phyloP scores from a whole-genome alignment of 1,140 invertebrate genomes.

The Macrobrachium nipponense region DNA sequence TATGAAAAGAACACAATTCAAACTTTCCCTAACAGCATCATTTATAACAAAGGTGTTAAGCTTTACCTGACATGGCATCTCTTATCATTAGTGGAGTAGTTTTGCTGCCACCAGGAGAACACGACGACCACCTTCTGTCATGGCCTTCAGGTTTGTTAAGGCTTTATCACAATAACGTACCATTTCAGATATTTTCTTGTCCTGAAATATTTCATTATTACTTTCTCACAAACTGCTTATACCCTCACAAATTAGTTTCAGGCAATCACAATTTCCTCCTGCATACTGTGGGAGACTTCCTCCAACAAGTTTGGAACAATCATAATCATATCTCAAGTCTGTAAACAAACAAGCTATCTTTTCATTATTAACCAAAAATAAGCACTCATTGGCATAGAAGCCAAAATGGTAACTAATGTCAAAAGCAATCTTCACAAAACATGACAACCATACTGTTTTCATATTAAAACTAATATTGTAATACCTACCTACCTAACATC shows the following conservation, averaged over 20 bases:
- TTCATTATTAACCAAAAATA: too few species aligned
- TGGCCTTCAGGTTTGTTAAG: conserved; percentile 49
- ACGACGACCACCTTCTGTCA: conserved; percentile 52
- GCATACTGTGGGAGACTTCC: neutral
- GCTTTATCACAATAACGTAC: conserved; percentile 55
- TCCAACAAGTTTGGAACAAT: neutral
- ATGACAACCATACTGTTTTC: too few species aligned
- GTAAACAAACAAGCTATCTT: neutral
- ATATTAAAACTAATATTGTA: too few species aligned
- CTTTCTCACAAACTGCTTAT: too few species aligned
- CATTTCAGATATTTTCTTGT: conserved; percentile 43
- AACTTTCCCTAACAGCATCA: neutral
- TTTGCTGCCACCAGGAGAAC: conserved; percentile 59
- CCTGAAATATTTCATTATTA: conserved; percentile 23
- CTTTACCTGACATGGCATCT: conserved; percentile 61
- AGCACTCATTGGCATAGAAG: neutral
- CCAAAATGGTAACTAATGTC: too few species aligned
- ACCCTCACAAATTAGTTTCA: too few species aligned
- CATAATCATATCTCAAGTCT: neutral
- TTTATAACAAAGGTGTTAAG: too few species aligned
- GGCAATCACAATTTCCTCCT: neutral
- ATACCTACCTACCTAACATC: too few species aligned
- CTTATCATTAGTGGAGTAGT: conserved; percentile 61
- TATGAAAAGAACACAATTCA: neutral
- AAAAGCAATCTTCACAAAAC: too few species aligned